Conservation (phyloP, 37 sponge, comb jelly and placozoan genomes). For the Cliona cf. orientalis region DNA sequence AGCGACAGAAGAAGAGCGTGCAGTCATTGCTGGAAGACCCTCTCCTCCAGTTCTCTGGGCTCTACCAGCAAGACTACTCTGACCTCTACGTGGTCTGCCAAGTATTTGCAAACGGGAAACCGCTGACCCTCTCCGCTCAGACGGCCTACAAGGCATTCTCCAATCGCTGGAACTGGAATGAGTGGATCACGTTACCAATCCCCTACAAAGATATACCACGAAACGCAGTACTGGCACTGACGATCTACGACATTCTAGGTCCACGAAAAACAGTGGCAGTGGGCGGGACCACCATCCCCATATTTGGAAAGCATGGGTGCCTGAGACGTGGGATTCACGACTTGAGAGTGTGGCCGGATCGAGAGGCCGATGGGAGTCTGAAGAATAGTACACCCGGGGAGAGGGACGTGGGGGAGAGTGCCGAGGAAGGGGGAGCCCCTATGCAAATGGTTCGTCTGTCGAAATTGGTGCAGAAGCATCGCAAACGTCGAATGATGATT, state of each 20-base stretch:
- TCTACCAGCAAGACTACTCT: constrained; percentile 78
- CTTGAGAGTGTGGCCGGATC: constrained; percentile 81
- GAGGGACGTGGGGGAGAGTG: constrained; percentile 13
- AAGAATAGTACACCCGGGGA: constrained; percentile 67
- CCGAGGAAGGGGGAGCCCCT: constrained; percentile 28
- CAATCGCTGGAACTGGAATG: constrained; percentile 95
- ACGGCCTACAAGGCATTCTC: constrained; percentile 96
- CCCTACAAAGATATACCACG: constrained; percentile 85
- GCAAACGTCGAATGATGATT: constrained; percentile 86
- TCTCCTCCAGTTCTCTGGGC: constrained; percentile 86
- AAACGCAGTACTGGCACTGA: constrained; percentile 73
- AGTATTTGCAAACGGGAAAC: constrained; percentile 81
- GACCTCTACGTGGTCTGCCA: constrained; percentile 89
- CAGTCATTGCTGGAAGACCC: constrained; percentile 78
- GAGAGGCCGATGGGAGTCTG: constrained; percentile 63
- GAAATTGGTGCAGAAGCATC: constrained; percentile 86
- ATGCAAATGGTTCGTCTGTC: constrained; percentile 75
- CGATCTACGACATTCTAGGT: constrained; percentile 75
- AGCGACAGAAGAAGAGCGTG: constrained; percentile 67
- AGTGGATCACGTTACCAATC: constrained; percentile 88
- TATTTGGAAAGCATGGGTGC: constrained; percentile 84
- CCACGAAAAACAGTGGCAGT: constrained; percentile 57
- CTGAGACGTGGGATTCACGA: constrained; percentile 83
- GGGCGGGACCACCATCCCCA: constrained; percentile 82
- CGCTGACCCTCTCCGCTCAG: constrained; percentile 82